Conservation (phyloP, 2,888 invertebrate genomes). For the Lochmaea capreae region DNA sequence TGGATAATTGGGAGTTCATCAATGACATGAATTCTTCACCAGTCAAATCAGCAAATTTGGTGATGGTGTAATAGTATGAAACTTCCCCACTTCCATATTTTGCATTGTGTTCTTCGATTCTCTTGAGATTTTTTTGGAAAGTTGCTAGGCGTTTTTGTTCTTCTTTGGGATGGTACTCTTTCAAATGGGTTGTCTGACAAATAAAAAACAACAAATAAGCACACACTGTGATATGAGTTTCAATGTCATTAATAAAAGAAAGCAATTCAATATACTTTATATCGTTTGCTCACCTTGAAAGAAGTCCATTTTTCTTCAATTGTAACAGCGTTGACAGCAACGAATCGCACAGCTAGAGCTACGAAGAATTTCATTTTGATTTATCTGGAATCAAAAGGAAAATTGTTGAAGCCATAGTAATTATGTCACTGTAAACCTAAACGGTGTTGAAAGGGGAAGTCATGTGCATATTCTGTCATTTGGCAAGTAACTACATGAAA, state of each 20-base stretch:
- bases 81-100: conserved; percentile 39
- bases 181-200: neutral
- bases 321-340: conserved; percentile 6
- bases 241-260: neutral
- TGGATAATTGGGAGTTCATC: neutral
- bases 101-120: conserved; percentile 45
- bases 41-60: conserved; percentile 43
- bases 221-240: no score
- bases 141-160: conserved; percentile 37
- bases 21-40: conserved; percentile 37
- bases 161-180: neutral
- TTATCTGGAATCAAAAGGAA: no score
- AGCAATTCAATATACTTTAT: neutral
- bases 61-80: conserved; percentile 41
- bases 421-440: no score
- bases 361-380: conserved; percentile 5
- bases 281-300: neutral
- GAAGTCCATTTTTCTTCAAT: neutral
- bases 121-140: conserved; percentile 39
- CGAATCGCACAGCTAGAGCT: neutral
- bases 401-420: no score
- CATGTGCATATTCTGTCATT: no score
- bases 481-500: no score
- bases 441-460: no score
- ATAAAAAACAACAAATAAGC: neutral